Conservation (phyloP, 2,113 vertebrate species). For the Enhydra lutris region DNA sequence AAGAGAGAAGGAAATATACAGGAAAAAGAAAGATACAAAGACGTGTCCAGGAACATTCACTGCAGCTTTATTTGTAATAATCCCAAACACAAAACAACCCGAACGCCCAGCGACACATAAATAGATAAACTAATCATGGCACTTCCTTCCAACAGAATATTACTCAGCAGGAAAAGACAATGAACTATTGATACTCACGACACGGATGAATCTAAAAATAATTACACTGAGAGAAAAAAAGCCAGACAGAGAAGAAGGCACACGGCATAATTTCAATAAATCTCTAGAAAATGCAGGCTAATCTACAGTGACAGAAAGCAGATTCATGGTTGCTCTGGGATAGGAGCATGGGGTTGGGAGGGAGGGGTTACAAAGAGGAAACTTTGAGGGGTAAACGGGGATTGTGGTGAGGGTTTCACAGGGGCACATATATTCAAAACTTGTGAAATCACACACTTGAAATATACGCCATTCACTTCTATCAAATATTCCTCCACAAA, state of each 20-base stretch:
- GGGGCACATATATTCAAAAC: not conserved
- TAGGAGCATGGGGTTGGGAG: not conserved
- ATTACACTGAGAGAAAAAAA: not conserved
- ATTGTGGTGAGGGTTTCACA: not conserved
- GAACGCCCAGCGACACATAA: not conserved
- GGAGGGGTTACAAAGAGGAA: not conserved
- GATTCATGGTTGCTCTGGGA: not conserved
- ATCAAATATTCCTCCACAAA: not conserved
- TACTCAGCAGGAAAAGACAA: not conserved
- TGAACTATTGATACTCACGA: not conserved
- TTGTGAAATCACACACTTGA: not conserved
- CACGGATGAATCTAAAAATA: not conserved
- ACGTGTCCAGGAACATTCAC: not conserved
- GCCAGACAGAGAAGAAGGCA: not conserved
- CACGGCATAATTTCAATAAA: not conserved
- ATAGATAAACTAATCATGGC: not conserved
- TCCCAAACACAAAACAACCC: not conserved
- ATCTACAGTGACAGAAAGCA: not conserved
- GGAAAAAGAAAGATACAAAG: slow-evolving; percentile 16
- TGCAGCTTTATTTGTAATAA: not conserved
- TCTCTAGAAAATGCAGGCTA: not conserved
- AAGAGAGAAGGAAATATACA: slow-evolving; percentile 2
- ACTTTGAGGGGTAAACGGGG: not conserved
- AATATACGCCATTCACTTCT: not conserved
- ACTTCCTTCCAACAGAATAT: not conserved